phyloP scores from a whole-genome alignment of 1,140 invertebrate species.

The Zaprionus gabonicus region DNA sequence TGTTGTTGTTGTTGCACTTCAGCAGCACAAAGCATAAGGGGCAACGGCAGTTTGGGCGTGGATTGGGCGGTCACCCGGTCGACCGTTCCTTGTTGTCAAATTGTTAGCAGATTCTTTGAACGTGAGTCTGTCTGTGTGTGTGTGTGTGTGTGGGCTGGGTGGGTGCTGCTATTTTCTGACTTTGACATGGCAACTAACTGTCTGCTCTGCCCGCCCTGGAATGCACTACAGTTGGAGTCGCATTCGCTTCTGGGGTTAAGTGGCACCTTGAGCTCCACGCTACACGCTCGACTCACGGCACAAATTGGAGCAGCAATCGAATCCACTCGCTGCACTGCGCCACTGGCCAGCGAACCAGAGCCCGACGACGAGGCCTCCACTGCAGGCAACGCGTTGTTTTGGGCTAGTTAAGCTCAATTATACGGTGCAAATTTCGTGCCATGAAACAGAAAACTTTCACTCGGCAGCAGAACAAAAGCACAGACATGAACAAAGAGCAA shows the following conservation, averaged over 20 bases:
- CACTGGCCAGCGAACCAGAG: slow-evolving; percentile 19
- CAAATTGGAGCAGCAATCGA: slow-evolving; percentile 59
- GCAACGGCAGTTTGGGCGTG: slow-evolving; percentile 48
- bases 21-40: slow-evolving; percentile 36
- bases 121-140: slow-evolving; percentile 13
- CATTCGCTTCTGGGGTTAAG: slow-evolving; percentile 61
- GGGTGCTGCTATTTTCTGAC: slow-evolving; percentile 50
- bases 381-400: slow-evolving; percentile 12
- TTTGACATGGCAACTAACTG: slow-evolving; percentile 69
- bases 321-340: slow-evolving; percentile 43
- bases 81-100: slow-evolving; percentile 77
- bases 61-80: slow-evolving; percentile 73
- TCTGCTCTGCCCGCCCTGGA: slow-evolving; percentile 53
- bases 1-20: slow-evolving; percentile 53
- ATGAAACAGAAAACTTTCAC: slow-evolving; percentile 62
- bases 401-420: slow-evolving; percentile 66
- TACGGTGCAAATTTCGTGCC: slow-evolving; percentile 44
- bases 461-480: slow-evolving; percentile 57
- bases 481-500: slow-evolving; percentile 53
- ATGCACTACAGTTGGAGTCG: slow-evolving; percentile 49
- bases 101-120: slow-evolving; percentile 64
- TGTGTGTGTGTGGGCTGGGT: slow-evolving; percentile 39
- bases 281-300: slow-evolving; percentile 30
- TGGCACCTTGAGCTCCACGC: slow-evolving; percentile 64
- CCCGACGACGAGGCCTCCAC: slow-evolving; percentile 28